phyloP scores from a whole-genome alignment of 1,140 invertebrate species.

The Diuraphis noxia region DNA sequence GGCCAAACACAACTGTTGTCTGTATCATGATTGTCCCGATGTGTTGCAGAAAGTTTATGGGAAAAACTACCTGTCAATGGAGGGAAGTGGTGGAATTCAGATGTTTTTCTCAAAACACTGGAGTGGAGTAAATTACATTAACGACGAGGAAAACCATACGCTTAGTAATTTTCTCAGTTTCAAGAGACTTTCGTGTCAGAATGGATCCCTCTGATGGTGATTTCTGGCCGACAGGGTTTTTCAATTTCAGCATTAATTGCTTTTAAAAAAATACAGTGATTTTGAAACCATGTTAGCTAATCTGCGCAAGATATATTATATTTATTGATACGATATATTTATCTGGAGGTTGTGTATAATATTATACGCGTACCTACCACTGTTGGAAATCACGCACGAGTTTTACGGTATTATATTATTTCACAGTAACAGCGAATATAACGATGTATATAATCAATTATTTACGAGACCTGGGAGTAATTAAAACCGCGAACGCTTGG shows the following conservation, averaged over 20 bases:
- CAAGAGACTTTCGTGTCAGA: background rate
- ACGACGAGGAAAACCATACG: background rate
- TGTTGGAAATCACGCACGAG: background rate
- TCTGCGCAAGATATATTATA: background rate
- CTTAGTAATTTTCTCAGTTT: background rate
- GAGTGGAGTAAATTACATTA: background rate
- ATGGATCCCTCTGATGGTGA: fast-evolving
- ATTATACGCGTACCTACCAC: background rate
- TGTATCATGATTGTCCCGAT: background rate
- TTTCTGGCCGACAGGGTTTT: background rate
- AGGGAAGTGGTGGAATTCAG: background rate
- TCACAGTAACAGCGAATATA: background rate
- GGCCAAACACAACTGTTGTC: background rate
- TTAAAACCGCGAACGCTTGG: background rate
- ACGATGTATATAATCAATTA: background rate
- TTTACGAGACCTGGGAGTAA: background rate
- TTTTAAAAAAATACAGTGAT: background rate
- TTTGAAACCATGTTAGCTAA: background rate
- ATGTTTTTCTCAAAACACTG: background rate
- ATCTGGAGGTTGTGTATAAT: background rate
- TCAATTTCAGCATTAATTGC: background rate
- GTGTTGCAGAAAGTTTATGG: background rate
- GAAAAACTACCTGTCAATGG: background rate
- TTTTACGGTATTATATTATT: background rate
- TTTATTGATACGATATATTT: background rate